phyloP scores from a whole-genome alignment of 2,113 vertebrate species.

The Chloroceryle aenea region DNA sequence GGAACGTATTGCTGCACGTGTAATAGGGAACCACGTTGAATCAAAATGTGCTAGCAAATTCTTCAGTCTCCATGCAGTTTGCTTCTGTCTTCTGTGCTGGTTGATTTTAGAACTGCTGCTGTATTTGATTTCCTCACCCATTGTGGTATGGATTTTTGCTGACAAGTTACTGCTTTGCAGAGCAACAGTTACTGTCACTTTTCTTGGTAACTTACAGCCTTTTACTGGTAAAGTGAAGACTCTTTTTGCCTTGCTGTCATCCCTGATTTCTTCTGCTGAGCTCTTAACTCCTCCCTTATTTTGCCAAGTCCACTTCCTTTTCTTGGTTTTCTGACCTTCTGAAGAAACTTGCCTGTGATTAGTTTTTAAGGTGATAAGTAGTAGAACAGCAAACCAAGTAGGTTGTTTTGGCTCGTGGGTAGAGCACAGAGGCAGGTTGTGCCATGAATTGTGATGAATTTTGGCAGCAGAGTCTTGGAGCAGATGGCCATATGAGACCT shows the following conservation, averaged over 20 bases:
- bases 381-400: background rate
- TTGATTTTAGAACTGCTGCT: conserved; percentile 39
- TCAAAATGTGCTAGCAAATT: background rate
- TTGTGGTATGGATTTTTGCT: conserved; percentile 53
- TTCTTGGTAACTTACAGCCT: background rate
- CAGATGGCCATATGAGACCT: conserved; percentile 46
- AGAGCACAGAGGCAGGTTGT: background rate
- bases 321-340: background rate
- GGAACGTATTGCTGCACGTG: background rate
- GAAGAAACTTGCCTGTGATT: conserved; percentile 10
- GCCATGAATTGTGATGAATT: background rate
- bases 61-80: background rate
- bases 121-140: conserved; percentile 42
- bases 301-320: background rate
- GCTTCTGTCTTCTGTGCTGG: conserved; percentile 29
- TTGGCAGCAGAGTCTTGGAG: conserved; percentile 21
- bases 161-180: conserved; percentile 50
- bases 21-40: background rate
- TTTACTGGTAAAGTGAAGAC: background rate
- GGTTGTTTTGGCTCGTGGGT: conserved; percentile 22
- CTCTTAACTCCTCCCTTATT: conserved; percentile 37
- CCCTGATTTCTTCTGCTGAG: conserved; percentile 2
- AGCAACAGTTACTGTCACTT: conserved; percentile 42
- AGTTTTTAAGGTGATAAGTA: background rate
- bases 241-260: conserved; percentile 37